A percentile compares a stretch with the other conserved stretches of the same genome.
phyloP scores from a whole-genome alignment of 53 echinoderm and acorn worm genomes.

The Apostichopus leukothele region DNA sequence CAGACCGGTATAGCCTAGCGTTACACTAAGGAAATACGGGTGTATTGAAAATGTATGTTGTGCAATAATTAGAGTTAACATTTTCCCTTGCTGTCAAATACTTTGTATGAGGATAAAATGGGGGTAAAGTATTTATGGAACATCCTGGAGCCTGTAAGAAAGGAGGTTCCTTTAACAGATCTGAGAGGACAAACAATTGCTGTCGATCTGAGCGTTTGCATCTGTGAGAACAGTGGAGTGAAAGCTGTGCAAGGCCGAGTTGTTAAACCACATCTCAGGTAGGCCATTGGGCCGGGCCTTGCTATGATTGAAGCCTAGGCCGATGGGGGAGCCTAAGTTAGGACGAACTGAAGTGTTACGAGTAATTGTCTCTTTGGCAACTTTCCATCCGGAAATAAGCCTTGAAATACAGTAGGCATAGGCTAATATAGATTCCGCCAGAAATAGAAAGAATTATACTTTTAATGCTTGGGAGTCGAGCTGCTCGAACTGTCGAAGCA shows the following conservation, averaged over 20 bases:
- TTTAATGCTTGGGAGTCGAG: no score
- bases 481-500: no score
- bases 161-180: slow-evolving; percentile 50
- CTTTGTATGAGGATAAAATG: slow-evolving; percentile 50
- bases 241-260: slow-evolving; percentile 79
- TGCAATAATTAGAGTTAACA: not conserved
- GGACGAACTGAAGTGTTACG: no score
- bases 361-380: no score
- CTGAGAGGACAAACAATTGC: slow-evolving; percentile 73
- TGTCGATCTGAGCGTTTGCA: slow-evolving; percentile 89
- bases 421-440: no score
- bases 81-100: not conserved
- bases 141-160: slow-evolving; percentile 78
- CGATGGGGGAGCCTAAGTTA: no score
- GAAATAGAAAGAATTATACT: no score
- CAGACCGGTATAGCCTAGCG: not conserved
- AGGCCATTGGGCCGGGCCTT: no score
- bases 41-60: not conserved
- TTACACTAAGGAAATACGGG: not conserved
- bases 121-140: slow-evolving; percentile 85
- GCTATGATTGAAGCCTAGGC: no score
- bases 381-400: no score
- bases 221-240: slow-evolving; percentile 80
- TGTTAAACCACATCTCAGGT: slow-evolving; percentile 90
- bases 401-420: no score